Percentiles rank a stretch among this genome's conserved stretches.
Conservation (phyloP, 2,113 vertebrate genomes). For the Lipophrys pholis region DNA sequence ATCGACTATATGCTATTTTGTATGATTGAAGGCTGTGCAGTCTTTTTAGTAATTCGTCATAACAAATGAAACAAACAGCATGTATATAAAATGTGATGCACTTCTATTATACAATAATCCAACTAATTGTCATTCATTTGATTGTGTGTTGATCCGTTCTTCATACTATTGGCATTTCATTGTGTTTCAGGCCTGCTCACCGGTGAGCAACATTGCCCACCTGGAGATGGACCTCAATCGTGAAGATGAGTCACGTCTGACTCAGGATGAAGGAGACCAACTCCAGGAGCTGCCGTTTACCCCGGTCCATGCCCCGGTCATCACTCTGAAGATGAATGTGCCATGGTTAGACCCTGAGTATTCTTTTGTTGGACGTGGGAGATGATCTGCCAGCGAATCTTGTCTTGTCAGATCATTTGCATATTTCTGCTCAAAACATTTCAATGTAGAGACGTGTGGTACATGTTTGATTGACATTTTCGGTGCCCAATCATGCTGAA, state of each 20-base stretch:
- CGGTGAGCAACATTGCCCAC: slow-evolving; percentile 83
- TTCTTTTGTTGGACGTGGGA: background rate
- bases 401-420: too few relatives aligned
- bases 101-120: background rate
- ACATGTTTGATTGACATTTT: too few relatives aligned
- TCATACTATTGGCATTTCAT: background rate
- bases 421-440: too few relatives aligned
- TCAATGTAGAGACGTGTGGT: too few relatives aligned
- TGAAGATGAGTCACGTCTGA: slow-evolving; percentile 42
- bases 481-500: too few relatives aligned
- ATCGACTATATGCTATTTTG: background rate
- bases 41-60: background rate
- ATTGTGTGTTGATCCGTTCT: too few relatives aligned
- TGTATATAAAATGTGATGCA: background rate
- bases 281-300: slow-evolving; percentile 89
- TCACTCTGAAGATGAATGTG: slow-evolving; percentile 82
- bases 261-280: slow-evolving; percentile 60
- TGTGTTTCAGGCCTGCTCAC: slow-evolving; percentile 43
- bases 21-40: background rate
- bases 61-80: background rate
- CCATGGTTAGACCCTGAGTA: slow-evolving; percentile 83
- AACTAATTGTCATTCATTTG: background rate
- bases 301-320: slow-evolving; percentile 88
- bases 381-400: background rate
- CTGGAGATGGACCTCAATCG: slow-evolving; percentile 82